A percentile compares a stretch with the other conserved stretches of the same genome.
phyloP scores from a whole-genome alignment of 35 echinoderm and acorn worm species.

The Holothuria glaberrima region DNA sequence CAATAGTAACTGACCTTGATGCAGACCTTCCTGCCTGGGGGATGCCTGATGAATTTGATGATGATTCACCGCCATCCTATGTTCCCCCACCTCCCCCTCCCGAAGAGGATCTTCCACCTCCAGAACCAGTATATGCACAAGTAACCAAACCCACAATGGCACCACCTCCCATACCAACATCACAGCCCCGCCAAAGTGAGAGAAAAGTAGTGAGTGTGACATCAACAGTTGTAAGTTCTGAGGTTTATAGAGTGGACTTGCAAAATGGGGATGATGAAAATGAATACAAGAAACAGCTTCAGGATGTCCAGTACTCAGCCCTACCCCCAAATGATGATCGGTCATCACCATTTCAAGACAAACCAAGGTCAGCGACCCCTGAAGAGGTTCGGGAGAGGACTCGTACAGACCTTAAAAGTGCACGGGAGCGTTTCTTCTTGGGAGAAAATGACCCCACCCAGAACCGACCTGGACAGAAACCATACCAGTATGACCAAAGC shows the following conservation, averaged over 20 bases:
- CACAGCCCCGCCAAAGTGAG: slow-evolving; percentile 19
- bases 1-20: slow-evolving; percentile 16
- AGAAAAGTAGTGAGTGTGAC: slow-evolving; percentile 50
- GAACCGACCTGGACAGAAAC: slow-evolving; percentile 46
- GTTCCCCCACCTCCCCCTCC: slow-evolving; percentile 30
- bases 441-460: slow-evolving; percentile 38
- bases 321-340: neutral
- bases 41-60: slow-evolving; percentile 42
- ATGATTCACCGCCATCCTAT: slow-evolving; percentile 30
- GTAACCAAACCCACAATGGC: slow-evolving; percentile 13
- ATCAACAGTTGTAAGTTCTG: slow-evolving; percentile 33
- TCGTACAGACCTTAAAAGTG: slow-evolving; percentile 10
- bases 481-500: slow-evolving; percentile 12
- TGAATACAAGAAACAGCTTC: slow-evolving; percentile 34
- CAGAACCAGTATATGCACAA: slow-evolving; percentile 56
- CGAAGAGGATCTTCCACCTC: slow-evolving; percentile 26
- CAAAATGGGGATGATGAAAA: slow-evolving; percentile 54
- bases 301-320: slow-evolving; percentile 23
- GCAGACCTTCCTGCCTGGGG: slow-evolving; percentile 33
- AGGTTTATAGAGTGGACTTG: slow-evolving; percentile 64
- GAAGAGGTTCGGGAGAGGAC: neutral
- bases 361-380: neutral
- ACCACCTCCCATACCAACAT: slow-evolving; percentile 42
- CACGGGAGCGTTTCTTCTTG: slow-evolving; percentile 38
- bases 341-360: slow-evolving; percentile 15